A percentile compares a stretch with the other conserved stretches of the same genome.
These are phyloP conservation scores for Cololabis saira DNA, from an alignment of 2,113 vertebrate species.

Conservation along the genomic window DNA sequence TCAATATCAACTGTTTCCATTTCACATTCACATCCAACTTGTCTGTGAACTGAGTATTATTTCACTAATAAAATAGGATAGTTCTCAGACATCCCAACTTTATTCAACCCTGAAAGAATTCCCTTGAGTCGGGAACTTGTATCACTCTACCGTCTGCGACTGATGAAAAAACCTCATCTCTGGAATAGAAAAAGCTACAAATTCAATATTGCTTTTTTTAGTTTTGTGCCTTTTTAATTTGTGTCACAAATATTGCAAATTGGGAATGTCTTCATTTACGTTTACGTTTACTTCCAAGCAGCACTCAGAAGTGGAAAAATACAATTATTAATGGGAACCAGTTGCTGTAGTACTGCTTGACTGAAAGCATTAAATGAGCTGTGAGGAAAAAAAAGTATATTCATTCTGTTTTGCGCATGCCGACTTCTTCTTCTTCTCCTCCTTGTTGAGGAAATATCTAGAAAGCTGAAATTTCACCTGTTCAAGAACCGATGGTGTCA, in stretches of 20 bases:
- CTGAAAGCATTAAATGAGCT: conserved; percentile 60
- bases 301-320: conserved; percentile 64
- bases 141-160: conserved; percentile 27
- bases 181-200: conserved; percentile 9
- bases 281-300: conserved; percentile 71
- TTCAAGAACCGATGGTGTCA: conserved; percentile 3
- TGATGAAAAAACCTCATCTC: conserved; percentile 13
- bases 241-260: conserved; percentile 38
- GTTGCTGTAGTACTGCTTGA: conserved; percentile 71
- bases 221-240: conserved; percentile 43
- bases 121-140: conserved; percentile 21
- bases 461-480: conserved; percentile 19
- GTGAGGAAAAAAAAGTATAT: conserved; percentile 8
- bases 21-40: not conserved
- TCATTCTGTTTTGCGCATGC: conserved; percentile 16
- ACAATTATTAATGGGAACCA: conserved; percentile 70
- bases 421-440: conserved; percentile 5
- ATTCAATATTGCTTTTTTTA: conserved; percentile 36
- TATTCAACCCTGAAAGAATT: conserved; percentile 48
- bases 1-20: no score
- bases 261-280: conserved; percentile 60
- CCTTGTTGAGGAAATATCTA: conserved; percentile 1
- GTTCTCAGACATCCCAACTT: conserved; percentile 37
- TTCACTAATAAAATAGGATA: conserved; percentile 22
- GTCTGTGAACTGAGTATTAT: not conserved